phyloP scores from a whole-genome alignment of 2,797 vertebrate genomes.

The Sylvia borin region DNA sequence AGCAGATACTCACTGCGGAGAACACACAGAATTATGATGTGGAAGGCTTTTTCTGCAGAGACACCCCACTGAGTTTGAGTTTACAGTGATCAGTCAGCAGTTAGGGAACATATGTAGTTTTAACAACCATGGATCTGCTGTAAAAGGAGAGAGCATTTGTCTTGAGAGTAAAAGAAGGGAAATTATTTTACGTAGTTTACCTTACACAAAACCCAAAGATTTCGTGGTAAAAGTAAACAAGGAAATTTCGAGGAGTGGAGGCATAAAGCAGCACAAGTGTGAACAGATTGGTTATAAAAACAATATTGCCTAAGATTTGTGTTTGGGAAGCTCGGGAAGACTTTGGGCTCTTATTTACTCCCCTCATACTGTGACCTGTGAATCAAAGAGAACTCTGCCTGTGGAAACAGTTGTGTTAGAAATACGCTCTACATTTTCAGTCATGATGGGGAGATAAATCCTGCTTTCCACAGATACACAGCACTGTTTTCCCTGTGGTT shows the following conservation, averaged over 20 bases:
- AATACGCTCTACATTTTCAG: not conserved
- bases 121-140: not conserved
- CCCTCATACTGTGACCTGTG: not conserved
- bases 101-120: not conserved
- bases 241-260: not conserved
- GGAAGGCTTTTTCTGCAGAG: not conserved
- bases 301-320: not conserved
- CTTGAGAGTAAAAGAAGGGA: not conserved
- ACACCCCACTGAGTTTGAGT: not conserved
- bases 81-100: not conserved
- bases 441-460: not conserved
- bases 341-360: not conserved
- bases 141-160: not conserved
- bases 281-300: conserved; percentile 44
- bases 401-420: not conserved
- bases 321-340: not conserved
- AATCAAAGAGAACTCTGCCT: not conserved
- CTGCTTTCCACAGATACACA: not conserved
- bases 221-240: not conserved
- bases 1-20: not conserved
- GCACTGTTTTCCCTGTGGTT: not conserved
- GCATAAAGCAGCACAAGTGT: not conserved
- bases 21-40: not conserved
- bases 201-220: not conserved
- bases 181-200: not conserved